A percentile compares a stretch with the other conserved stretches of the same genome.
Conservation (phyloP, 1,140 invertebrate genomes). For the Cyclargus thomasi region DNA sequence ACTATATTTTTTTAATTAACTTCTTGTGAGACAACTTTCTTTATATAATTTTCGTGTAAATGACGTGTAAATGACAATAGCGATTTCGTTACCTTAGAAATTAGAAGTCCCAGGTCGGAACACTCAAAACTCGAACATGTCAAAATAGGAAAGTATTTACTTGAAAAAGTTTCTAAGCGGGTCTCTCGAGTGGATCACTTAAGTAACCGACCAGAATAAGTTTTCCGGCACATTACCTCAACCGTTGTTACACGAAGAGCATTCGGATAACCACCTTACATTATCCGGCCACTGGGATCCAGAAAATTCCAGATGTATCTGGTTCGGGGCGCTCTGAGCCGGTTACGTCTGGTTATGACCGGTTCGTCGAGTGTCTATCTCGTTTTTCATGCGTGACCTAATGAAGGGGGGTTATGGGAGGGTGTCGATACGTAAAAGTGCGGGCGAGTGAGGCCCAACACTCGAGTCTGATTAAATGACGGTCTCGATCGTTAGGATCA, state of each 20-base stretch:
- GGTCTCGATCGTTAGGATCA: slow-evolving; percentile 47
- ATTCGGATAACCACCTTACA: slow-evolving; percentile 36
- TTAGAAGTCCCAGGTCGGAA: too few species aligned
- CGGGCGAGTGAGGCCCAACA: slow-evolving; percentile 39
- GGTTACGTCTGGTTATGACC: slow-evolving; percentile 53
- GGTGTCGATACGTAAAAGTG: slow-evolving; percentile 35
- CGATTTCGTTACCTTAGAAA: too few species aligned
- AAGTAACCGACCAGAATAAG: slow-evolving; percentile 39
- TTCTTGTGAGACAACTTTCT: too few species aligned
- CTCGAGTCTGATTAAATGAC: slow-evolving; percentile 62
- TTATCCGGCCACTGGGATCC: slow-evolving; percentile 30
- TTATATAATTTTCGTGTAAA: too few species aligned
- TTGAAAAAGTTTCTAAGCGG: slow-evolving; percentile 10
- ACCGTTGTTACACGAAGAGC: slow-evolving; percentile 39
- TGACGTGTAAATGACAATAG: too few species aligned
- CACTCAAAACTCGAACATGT: background rate
- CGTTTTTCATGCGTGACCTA: slow-evolving; percentile 5
- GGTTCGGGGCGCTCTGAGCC: slow-evolving; percentile 35
- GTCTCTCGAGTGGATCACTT: slow-evolving; percentile 35
- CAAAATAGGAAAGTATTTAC: background rate
- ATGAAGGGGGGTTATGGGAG: slow-evolving; percentile 37
- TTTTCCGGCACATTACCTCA: slow-evolving; percentile 50
- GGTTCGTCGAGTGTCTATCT: slow-evolving; percentile 36
- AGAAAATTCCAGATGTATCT: slow-evolving; percentile 52
- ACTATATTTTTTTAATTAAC: slow-evolving; percentile 3